phyloP scores from a whole-genome alignment of 2,888 invertebrate genomes.

The Stegana nigrithorax region DNA sequence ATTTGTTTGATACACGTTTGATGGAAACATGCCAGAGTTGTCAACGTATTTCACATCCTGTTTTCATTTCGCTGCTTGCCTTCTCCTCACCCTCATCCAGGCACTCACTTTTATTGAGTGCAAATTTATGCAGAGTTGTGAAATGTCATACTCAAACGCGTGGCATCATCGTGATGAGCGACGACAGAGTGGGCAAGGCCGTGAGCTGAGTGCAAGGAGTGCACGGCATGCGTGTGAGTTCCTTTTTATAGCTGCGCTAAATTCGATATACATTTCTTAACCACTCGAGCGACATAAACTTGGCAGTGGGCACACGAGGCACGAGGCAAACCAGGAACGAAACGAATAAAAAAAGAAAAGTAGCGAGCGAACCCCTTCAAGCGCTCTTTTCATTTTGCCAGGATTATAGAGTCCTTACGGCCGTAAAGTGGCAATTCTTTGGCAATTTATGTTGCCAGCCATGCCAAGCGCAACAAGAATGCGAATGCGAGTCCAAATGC shows the following conservation, averaged over 20 bases:
- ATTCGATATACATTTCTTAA: constrained; percentile 6
- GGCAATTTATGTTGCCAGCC: constrained; percentile 54
- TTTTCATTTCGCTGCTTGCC: too few species aligned
- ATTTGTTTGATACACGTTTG: neutral
- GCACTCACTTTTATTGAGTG: constrained; percentile 3
- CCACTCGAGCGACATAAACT: neutral
- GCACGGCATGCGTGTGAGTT: neutral
- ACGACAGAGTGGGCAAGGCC: neutral
- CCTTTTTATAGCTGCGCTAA: neutral
- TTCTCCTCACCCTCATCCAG: too few species aligned
- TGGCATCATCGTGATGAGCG: neutral
- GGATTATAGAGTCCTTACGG: constrained; percentile 57
- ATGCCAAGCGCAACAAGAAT: constrained; percentile 1
- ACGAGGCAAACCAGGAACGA: neutral
- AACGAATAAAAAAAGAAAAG: neutral
- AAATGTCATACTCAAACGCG: neutral
- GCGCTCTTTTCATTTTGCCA: constrained; percentile 39
- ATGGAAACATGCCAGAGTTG: neutral
- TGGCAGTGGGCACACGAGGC: neutral
- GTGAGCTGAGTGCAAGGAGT: neutral
- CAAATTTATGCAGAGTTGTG: neutral
- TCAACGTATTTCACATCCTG: too few species aligned
- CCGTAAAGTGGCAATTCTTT: constrained; percentile 63
- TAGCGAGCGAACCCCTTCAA: neutral
- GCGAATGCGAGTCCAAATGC: neutral